Conservation (phyloP, 2,797 vertebrate genomes). For the Oophaga sylvatica region DNA sequence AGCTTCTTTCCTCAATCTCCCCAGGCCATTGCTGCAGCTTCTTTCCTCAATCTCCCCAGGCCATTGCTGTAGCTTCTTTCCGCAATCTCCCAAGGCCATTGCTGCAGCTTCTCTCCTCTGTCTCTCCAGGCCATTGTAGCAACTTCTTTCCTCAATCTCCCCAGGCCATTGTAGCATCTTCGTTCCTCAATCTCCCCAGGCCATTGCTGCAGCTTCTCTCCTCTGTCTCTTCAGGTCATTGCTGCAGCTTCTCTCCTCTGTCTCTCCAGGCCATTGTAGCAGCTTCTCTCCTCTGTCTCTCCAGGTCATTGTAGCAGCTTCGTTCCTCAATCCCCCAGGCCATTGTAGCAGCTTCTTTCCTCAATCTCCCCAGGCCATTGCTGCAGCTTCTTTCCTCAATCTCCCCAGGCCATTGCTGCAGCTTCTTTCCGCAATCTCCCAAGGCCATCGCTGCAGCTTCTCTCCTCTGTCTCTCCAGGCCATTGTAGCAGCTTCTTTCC, state of each 20-base stretch:
- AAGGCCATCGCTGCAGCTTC: neutral
- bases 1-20: neutral
- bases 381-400: neutral
- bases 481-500: neutral
- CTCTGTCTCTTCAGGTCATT: neutral
- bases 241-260: neutral
- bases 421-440: neutral
- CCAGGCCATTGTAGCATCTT: no score
- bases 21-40: neutral
- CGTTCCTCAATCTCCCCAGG: no score
- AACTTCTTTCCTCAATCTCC: neutral
- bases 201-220: no score
- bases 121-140: neutral
- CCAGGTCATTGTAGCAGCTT: no score
- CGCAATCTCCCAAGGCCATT: neutral
- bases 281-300: no score
- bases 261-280: no score
- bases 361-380: neutral
- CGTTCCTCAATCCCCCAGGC: no score
- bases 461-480: neutral
- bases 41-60: neutral
- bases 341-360: no score
- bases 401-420: neutral
- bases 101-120: neutral
- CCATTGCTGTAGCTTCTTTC: neutral